Base-by-base conservation (phyloP, 2,888 invertebrate genomes). In the Helleia helle region DNA sequence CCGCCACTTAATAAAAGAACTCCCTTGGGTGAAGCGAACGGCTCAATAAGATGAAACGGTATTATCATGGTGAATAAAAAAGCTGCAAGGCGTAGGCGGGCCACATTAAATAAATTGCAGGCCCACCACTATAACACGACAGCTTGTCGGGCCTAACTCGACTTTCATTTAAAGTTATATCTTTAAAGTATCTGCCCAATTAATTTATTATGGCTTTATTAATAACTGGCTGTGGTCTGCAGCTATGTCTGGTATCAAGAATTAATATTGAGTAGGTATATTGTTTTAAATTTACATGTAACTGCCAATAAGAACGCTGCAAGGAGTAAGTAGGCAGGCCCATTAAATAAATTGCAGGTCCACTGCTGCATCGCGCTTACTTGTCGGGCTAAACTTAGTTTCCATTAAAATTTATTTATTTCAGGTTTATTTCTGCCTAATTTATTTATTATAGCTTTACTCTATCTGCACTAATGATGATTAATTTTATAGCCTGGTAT, bases 331-430 rank as follows among this genome's bases (percentile, higher is more conserved):
- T 59, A 70, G 56, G 61, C 53, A n/a, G n/a, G n/a, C 52, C 59
- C 71, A 77, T 80, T 80, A 79, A 71, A 80, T 80, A 81, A 80
- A 80, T 81, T 75, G 72, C 71, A 66, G 65, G 62, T 69, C 64
- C 62, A 70, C 63, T 58, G 65, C 11, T 31, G 11, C 9, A 18
- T 31, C 31, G 31, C 31, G 31, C 31, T 31, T 31, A 31, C 31
- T 31, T 31, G 31, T 31, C 31, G 18, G 11, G 17, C 17, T 17
- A 17, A 31, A 31, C 18, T 3, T 17, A 7, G 31, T 1, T 9
- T 9, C 18, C 31, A 31, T 31, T 31, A 18, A 31, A 18, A 31
- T 18, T 31, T 31, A 31, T 18, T 31, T 31, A 17, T 17, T 18
- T 17, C 17, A 17, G 11, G 31, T 31, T 17, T 31, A 15, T 31